These are phyloP conservation scores for Melanargia galathea DNA, from an alignment of 2,888 invertebrate species.

Conservation along the genomic window DNA sequence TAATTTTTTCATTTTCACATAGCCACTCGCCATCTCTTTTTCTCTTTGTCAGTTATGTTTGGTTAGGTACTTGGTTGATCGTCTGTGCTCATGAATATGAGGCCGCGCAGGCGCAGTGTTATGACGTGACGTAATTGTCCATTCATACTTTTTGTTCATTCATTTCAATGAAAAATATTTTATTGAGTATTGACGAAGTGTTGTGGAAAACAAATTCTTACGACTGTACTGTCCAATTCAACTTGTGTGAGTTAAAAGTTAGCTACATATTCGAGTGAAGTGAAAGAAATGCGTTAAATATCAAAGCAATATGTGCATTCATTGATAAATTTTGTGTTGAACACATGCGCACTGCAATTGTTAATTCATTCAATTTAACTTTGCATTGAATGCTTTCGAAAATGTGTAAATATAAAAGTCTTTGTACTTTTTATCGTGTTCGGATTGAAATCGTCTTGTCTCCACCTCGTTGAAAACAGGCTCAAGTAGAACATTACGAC, in stretches of 20 bases:
- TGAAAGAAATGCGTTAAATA: slow-evolving; percentile 49
- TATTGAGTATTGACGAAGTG: slow-evolving; percentile 62
- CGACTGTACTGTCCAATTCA: slow-evolving; percentile 41
- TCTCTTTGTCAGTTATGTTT: too few species aligned
- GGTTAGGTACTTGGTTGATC: too few species aligned
- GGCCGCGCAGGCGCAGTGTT: slow-evolving; percentile 75
- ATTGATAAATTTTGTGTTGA: slow-evolving; percentile 66
- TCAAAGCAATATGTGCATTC: slow-evolving; percentile 65
- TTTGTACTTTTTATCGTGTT: slow-evolving; percentile 49
- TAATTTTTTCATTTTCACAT: too few species aligned
- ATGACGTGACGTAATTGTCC: slow-evolving; percentile 80
- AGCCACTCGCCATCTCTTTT: too few species aligned
- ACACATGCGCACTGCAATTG: slow-evolving; percentile 74
- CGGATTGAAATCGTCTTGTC: slow-evolving; percentile 54
- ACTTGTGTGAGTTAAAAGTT: slow-evolving; percentile 36
- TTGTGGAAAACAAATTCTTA: slow-evolving; percentile 51
- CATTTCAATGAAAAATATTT: slow-evolving; percentile 68
- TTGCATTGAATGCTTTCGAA: slow-evolving; percentile 39
- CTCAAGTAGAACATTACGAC: slow-evolving; percentile 80
- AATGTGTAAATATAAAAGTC: slow-evolving; percentile 54
- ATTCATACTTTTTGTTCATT: slow-evolving; percentile 82
- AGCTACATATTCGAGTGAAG: slow-evolving; percentile 44
- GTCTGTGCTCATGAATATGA: too few species aligned
- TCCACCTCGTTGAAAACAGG: slow-evolving; percentile 57
- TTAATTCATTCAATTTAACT: slow-evolving; percentile 53